Conservation (phyloP, 1,140 invertebrate species). For the Agraylea sexmaculata region DNA sequence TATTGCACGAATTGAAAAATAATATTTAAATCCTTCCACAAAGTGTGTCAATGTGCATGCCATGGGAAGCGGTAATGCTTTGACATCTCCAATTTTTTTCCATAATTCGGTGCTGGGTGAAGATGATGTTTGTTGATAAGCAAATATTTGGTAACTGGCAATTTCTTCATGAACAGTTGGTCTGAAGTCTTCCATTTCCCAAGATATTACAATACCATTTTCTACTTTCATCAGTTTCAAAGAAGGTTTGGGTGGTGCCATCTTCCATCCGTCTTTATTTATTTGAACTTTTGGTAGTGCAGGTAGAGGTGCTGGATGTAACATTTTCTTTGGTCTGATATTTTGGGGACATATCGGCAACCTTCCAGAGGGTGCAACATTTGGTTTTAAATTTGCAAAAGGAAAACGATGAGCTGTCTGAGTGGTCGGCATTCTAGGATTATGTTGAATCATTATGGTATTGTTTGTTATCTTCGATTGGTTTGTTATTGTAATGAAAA, state of each 20-base stretch:
- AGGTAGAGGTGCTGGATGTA: slow-evolving; percentile 72
- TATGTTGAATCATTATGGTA: no score
- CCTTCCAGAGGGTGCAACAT: no score
- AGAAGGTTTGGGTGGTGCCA: slow-evolving; percentile 65
- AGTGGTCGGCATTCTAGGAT: no score
- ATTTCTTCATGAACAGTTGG: slow-evolving; percentile 54
- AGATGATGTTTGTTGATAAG: slow-evolving; percentile 74
- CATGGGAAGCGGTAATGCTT: slow-evolving; percentile 87
- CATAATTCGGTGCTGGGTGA: slow-evolving; percentile 61
- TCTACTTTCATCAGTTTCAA: slow-evolving; percentile 70
- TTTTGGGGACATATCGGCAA: slow-evolving; percentile 25
- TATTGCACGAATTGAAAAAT: slow-evolving; percentile 84
- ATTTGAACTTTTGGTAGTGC: slow-evolving; percentile 35
- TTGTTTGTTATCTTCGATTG: no score
- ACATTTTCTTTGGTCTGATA: slow-evolving; percentile 26
- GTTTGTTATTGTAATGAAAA: no score
- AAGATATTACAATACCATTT: slow-evolving; percentile 81
- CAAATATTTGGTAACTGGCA: slow-evolving; percentile 82
- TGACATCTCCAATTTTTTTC: slow-evolving; percentile 92
- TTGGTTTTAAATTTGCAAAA: no score
- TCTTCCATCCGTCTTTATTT: slow-evolving; percentile 47
- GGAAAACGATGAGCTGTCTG: no score
- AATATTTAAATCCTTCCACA: slow-evolving; percentile 78
- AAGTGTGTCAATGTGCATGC: slow-evolving; percentile 87
- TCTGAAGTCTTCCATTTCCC: slow-evolving; percentile 65